phyloP scores from a whole-genome alignment of 2,113 vertebrate genomes.

The Scalopus aquaticus region DNA sequence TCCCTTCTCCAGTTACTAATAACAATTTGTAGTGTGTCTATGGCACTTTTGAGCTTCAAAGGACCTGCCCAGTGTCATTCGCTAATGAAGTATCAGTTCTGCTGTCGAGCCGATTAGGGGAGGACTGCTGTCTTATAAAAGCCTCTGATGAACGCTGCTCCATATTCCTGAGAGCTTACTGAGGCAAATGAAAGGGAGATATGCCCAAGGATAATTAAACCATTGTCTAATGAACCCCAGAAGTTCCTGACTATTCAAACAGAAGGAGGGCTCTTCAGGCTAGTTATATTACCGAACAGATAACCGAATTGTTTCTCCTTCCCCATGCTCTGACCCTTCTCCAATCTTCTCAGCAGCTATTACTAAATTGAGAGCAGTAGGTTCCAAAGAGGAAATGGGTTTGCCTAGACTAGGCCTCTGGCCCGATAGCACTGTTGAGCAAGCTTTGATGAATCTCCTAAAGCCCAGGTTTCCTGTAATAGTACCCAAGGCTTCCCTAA shows the following conservation, averaged over 20 bases:
- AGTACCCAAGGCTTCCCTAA: background rate
- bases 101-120: conserved; percentile 22
- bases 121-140: conserved; percentile 48
- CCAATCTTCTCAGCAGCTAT: background rate
- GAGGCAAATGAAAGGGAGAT: conserved; percentile 16
- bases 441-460: background rate
- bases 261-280: background rate
- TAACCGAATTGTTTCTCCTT: background rate
- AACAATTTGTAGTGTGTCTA: conserved; percentile 47
- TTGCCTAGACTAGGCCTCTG: background rate
- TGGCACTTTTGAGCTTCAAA: conserved; percentile 61
- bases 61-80: background rate
- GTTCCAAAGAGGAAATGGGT: background rate
- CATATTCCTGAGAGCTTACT: background rate
- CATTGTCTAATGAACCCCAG: conserved; percentile 1
- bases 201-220: background rate
- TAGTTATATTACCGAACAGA: background rate
- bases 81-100: conserved; percentile 38
- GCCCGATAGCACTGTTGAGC: background rate
- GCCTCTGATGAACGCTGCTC: background rate
- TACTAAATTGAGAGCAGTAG: background rate
- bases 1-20: background rate
- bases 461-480: background rate
- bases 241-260: background rate
- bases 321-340: background rate